Conservation (phyloP, 2,888 invertebrate species). For the Pristionchus mayeri region DNA sequence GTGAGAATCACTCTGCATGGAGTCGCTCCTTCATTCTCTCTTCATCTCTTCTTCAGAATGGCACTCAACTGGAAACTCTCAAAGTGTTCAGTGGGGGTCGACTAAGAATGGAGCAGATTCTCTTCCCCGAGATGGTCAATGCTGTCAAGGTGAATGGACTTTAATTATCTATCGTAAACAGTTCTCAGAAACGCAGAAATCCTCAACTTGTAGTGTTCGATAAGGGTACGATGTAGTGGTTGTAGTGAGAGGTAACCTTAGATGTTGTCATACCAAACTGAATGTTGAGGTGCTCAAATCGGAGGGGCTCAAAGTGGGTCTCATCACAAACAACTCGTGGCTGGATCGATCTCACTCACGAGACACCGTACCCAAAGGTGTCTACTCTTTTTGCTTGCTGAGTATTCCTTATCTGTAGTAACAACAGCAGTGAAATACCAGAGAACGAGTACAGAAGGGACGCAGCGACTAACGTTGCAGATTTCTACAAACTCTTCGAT, state of each 20-base stretch:
- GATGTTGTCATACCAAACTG: too few relatives aligned
- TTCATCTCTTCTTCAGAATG: neutral
- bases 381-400: neutral
- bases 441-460: neutral
- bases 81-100: constrained; percentile 1
- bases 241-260: constrained; percentile 42
- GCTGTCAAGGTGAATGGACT: constrained; percentile 38
- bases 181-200: neutral
- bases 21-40: neutral
- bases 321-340: constrained; percentile 78
- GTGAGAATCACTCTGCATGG: constrained; percentile 61
- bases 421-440: too few relatives aligned
- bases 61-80: constrained; percentile 5
- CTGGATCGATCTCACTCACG: constrained; percentile 66
- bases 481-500: constrained; percentile 60
- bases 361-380: constrained; percentile 59
- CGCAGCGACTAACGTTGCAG: neutral
- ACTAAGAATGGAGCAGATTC: neutral
- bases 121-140: constrained; percentile 49
- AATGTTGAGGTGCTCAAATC: constrained; percentile 70
- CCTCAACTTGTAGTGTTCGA: neutral
- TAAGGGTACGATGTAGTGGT: constrained; percentile 10
- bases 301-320: constrained; percentile 77
- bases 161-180: neutral
- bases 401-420: neutral